Base-by-base conservation (phyloP, 1,140 invertebrate genomes). In the Aphis gossypii region DNA sequence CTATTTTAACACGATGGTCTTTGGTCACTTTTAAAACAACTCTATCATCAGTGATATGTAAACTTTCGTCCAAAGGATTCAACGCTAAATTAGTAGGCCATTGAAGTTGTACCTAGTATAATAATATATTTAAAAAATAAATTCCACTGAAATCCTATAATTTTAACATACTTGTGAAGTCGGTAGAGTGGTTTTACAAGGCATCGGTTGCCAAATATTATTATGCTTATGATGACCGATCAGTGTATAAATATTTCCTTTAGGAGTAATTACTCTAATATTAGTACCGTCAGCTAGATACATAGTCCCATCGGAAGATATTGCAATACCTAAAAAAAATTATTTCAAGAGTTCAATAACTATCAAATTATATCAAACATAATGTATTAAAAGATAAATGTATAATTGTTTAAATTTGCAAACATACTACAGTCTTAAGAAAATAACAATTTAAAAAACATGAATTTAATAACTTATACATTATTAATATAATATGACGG, bases 1-100 rank as follows among this genome's bases (percentile, higher is more conserved):
- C 97, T 0, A 99, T 97, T 94, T 97, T 97, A 18, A 98, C 97
- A 95, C 98, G 98, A 96, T 98, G 97, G 94, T 99, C 98, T 60
- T 97, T 97, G 3, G 98, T 99, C 83, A 99, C 95, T 95, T 99
- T 98, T 76, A 99, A 96, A 0, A 99, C 97, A 7, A 99, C 96
- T 94, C 98, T 97, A 95, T 99, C 98, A 95, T 99, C 99, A 89
- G 99, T 98, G 94, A 99, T 99, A 95, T 99, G 98, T 1, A 99
- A 95, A 0, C 98, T 97, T 68, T 98, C 98, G 95, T 99, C 99
- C 11, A 99, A 95, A 5, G 99, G 98, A 95, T 98, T 99, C 23
- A 99, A 95, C 0, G 98, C 97, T 68, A 99, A 95, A 41, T 98
- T 98, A 30, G 98, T 99, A 5, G 99, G 99, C 99, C 99, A 99